These are phyloP conservation scores for Heliconius hortense DNA, from an alignment of 2,888 invertebrate genomes.

Conservation along the genomic window DNA sequence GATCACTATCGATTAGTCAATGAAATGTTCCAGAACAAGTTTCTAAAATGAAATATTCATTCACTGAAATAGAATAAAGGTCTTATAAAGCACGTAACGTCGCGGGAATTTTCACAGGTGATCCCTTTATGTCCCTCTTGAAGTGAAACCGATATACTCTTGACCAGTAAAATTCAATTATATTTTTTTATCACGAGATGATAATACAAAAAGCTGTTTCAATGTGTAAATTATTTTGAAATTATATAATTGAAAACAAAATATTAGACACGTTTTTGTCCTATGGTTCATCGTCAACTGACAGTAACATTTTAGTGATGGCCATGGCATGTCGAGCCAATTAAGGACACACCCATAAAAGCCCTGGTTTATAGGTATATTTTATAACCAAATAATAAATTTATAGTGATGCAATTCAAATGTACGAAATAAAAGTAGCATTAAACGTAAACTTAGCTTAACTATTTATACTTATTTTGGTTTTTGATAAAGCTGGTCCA, in stretches of 20 bases:
- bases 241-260: neutral
- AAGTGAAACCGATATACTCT: neutral
- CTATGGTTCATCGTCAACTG: conserved; percentile 57
- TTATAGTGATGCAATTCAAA: neutral
- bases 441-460: neutral
- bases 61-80: conserved; percentile 4
- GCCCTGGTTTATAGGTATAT: conserved; percentile 32
- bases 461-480: neutral
- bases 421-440: neutral
- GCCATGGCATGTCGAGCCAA: conserved; percentile 56
- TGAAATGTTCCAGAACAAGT: conserved; percentile 9
- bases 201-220: neutral
- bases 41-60: neutral
- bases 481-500: too few relatives aligned
- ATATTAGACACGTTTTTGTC: conserved; percentile 38
- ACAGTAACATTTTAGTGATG: conserved; percentile 50
- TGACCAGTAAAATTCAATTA: conserved; percentile 12
- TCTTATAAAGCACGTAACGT: conserved; percentile 1
- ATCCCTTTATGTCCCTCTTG: conserved; percentile 7
- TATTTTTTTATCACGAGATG: neutral
- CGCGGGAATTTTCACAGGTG: conserved; percentile 18
- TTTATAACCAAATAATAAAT: neutral
- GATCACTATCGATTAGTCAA: conserved; percentile 32
- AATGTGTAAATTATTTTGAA: neutral
- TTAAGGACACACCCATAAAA: conserved; percentile 52